phyloP scores from a whole-genome alignment of 2,113 vertebrate species.

The Pan troglodytes region DNA sequence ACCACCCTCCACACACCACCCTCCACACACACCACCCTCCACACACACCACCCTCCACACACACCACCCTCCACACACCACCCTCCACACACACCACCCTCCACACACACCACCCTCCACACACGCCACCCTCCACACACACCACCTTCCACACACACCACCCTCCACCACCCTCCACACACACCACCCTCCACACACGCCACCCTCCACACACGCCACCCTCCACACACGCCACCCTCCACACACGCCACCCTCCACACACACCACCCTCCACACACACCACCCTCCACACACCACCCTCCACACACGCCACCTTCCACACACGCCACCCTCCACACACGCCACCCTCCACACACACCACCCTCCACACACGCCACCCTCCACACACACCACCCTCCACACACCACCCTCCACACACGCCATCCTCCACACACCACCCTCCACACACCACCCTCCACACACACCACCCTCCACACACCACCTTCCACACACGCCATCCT shows the following conservation, averaged over 20 bases:
- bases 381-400: neutral
- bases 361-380: neutral
- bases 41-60: neutral
- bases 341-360: neutral
- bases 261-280: neutral
- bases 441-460: too few relatives aligned
- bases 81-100: neutral
- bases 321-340: neutral
- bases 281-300: neutral
- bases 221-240: neutral
- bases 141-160: too few relatives aligned
- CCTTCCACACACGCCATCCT: too few relatives aligned
- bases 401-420: too few relatives aligned
- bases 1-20: neutral
- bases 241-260: rapidly evolving
- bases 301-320: neutral
- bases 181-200: too few relatives aligned
- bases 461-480: too few relatives aligned
- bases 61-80: neutral
- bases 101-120: too few relatives aligned
- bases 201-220: neutral
- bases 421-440: neutral
- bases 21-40: neutral
- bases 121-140: too few relatives aligned
- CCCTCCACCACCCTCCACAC: too few relatives aligned